phyloP scores from a whole-genome alignment of 2,888 invertebrate genomes.

The Aleiodes testaceus region DNA sequence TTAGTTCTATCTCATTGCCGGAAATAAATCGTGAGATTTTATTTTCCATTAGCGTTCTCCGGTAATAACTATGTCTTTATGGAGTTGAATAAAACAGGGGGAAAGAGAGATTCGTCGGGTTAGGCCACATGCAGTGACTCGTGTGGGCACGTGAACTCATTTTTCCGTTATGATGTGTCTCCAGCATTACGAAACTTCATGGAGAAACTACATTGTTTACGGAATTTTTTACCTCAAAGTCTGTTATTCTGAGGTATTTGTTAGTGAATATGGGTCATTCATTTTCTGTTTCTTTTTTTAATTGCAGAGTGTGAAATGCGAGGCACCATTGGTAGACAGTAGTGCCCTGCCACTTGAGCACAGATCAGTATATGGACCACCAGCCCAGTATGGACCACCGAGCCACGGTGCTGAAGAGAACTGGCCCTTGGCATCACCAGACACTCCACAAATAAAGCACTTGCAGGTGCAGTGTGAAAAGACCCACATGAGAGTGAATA shows the following conservation, averaged over 20 bases:
- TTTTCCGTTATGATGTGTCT: slow-evolving; percentile 37
- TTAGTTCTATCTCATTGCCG: slow-evolving; percentile 54
- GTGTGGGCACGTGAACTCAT: slow-evolving; percentile 28
- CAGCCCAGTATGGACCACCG: slow-evolving; percentile 74
- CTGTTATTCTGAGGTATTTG: too few relatives aligned
- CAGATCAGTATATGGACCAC: slow-evolving; percentile 81
- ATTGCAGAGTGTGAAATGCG: slow-evolving; percentile 84
- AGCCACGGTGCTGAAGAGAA: slow-evolving; percentile 81
- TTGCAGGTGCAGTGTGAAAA: slow-evolving; percentile 96
- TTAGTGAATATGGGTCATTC: too few relatives aligned
- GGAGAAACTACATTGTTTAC: too few relatives aligned
- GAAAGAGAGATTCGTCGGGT: slow-evolving; percentile 18
- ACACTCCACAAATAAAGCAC: slow-evolving; percentile 94
- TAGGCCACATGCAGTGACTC: slow-evolving; percentile 25
- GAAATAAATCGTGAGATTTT: neutral
- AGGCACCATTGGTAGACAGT: slow-evolving; percentile 85
- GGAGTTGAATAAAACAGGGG: slow-evolving; percentile 29
- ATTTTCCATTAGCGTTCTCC: neutral
- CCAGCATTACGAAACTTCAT: slow-evolving; percentile 28
- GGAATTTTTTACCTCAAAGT: too few relatives aligned
- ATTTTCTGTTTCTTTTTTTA: slow-evolving; percentile 48
- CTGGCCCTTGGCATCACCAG: slow-evolving; percentile 91
- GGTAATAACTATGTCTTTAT: neutral
- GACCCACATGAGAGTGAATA: slow-evolving; percentile 95
- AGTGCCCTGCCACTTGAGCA: slow-evolving; percentile 88